phyloP scores from a whole-genome alignment of 2,113 vertebrate genomes.

The Ellobius talpinus region DNA sequence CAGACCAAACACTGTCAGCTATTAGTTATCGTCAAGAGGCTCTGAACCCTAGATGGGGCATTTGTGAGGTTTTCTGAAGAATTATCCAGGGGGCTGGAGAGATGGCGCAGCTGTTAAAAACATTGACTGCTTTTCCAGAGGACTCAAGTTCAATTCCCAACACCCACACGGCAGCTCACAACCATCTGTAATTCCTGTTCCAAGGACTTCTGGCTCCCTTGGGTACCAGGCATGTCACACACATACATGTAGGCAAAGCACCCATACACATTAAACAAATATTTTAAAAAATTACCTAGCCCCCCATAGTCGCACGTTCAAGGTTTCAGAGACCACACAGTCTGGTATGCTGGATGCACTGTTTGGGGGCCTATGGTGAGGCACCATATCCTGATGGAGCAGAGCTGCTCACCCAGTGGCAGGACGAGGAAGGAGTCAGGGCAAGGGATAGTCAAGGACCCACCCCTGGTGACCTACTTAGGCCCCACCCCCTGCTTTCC shows the following conservation, averaged over 20 bases:
- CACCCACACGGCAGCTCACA: neutral
- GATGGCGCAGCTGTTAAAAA: neutral
- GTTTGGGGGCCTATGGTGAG: neutral
- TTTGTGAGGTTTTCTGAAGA: neutral
- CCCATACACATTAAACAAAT: neutral
- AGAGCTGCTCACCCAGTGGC: neutral
- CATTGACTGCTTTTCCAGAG: neutral
- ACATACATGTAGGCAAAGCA: neutral
- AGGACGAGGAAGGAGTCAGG: neutral
- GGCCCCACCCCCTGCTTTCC: neutral
- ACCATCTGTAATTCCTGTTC: neutral
- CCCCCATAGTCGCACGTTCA: neutral
- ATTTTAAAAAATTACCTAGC: neutral
- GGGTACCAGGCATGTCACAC: neutral
- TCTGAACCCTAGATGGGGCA: neutral
- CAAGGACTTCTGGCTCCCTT: neutral
- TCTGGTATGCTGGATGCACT: neutral
- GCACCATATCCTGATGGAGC: neutral
- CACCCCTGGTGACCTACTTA: neutral
- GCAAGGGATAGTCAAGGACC: neutral
- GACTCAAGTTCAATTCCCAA: neutral
- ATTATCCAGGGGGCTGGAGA: neutral
- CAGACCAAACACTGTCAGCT: neutral
- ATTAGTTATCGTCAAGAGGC: neutral
- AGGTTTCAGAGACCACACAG: neutral